Evolutionary conservation across 2,113 vertebrate species (phyloP), one percentile per base, ranked within the genome.

Genomic region (Struthidea cinerea): DNA sequence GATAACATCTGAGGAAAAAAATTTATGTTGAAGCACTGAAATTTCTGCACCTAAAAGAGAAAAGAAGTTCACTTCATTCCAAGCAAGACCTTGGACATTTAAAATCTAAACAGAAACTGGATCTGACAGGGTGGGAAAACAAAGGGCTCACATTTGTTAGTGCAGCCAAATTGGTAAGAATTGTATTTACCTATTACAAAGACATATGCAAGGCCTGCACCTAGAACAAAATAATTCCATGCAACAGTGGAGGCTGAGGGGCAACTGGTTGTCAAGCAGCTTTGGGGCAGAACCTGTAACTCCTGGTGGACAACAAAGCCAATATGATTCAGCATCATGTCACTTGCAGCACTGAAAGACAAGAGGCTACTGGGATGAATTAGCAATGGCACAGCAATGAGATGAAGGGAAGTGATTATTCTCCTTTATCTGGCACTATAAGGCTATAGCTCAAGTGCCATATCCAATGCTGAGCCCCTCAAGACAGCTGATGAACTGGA

Each of bases 31-130:
- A 85, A 83, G 49, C 18, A 87, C 33, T 50, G 33, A 69, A 70
- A 65, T 67, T 83, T 85, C 61, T 70, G 59, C 33, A 83, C 27
- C 70, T 96, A 50, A 47, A 94, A 67, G 39, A 91, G 52, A 92
- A 74, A 86, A 78, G 7, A 81, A 52, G 32, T 87, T 76, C 42
- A 80, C 35, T 73, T 3, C 42, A 77, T 80, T 96, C 42, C 65
- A 86, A 77, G 35, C 33, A 90, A 84, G 59, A 90, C 19, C 33
- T 50, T 0, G 1, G 71, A 77, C 13, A 46, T 39, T 65, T 65
- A 24, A 95, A 69, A 92, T 49, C 70, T 77, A 84, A 86, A 83
- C 11, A 80, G 67, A 90, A 92, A 90, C 27, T 15, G 8, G 23
- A 86, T 67, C 63, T 83, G 55, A 83, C n/a, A 87, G 37, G 71